Conservation (phyloP, 2,113 vertebrate species). For the Zingel zingel region DNA sequence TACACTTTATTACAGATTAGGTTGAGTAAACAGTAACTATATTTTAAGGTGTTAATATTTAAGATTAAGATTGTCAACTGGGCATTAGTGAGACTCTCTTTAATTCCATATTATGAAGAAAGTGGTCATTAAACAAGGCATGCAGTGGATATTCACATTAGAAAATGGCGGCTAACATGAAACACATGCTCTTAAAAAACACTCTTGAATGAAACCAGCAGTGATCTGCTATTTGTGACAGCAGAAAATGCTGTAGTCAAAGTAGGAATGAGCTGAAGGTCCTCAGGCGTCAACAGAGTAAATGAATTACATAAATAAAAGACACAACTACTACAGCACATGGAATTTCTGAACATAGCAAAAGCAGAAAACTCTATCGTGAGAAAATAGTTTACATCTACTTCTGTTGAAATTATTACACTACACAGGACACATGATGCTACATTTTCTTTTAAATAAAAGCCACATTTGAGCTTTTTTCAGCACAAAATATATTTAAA, state of each 20-base stretch:
- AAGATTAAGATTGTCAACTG: slow-evolving; percentile 12
- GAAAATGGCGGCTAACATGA: slow-evolving; percentile 70
- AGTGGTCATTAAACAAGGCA: slow-evolving; percentile 70
- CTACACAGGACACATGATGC: background rate
- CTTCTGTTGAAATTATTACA: slow-evolving; percentile 4
- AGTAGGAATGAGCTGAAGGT: slow-evolving; percentile 26
- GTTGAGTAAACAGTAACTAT: slow-evolving; percentile 28
- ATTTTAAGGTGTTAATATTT: slow-evolving; percentile 17
- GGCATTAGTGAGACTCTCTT: slow-evolving; percentile 15
- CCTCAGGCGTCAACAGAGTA: slow-evolving; percentile 44
- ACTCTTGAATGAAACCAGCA: slow-evolving; percentile 53
- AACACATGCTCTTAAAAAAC: slow-evolving; percentile 71
- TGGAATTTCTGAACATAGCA: slow-evolving; percentile 18
- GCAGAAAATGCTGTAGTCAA: slow-evolving; percentile 43
- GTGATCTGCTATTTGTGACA: slow-evolving; percentile 22
- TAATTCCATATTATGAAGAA: slow-evolving; percentile 49
- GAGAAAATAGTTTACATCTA: background rate
- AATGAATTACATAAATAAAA: slow-evolving; percentile 67
- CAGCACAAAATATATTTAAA: background rate
- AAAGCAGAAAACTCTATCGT: background rate
- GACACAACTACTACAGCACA: slow-evolving; percentile 27
- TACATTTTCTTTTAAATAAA: slow-evolving; percentile 42
- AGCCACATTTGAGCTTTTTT: slow-evolving; percentile 5
- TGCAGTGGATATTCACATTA: slow-evolving; percentile 64
- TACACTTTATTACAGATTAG: slow-evolving; percentile 62